These are phyloP conservation scores for Muscicapa striata DNA, from an alignment of 2,797 vertebrate species.

Conservation along the genomic window DNA sequence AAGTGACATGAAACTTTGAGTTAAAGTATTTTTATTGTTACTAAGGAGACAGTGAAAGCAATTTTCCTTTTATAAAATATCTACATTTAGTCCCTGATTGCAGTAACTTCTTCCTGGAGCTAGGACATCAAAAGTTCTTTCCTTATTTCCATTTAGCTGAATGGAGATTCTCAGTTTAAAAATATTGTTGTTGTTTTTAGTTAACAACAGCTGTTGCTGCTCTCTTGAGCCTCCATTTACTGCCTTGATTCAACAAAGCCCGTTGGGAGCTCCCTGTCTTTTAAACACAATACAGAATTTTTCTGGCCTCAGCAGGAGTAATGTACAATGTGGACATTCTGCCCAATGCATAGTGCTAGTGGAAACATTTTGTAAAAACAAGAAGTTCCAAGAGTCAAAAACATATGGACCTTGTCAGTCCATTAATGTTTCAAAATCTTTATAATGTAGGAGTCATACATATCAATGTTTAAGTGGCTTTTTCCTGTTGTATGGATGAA, in stretches of 20 bases:
- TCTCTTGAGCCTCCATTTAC: not conserved
- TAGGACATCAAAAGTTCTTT: not conserved
- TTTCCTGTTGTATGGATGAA: not conserved
- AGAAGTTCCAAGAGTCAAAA: not conserved
- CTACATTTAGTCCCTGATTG: not conserved
- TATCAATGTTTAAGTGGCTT: not conserved
- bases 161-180: not conserved
- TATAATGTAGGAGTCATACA: not conserved
- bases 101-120: not conserved
- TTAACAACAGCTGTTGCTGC: not conserved
- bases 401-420: not conserved
- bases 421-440: not conserved
- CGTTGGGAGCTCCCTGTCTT: not conserved
- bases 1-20: not conserved
- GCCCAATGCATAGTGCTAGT: not conserved
- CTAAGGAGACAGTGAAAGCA: not conserved
- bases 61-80: not conserved
- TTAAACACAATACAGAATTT: not conserved
- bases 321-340: accelerated
- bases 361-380: not conserved
- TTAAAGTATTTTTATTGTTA: not conserved
- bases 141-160: not conserved
- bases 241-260: not conserved
- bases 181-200: not conserved
- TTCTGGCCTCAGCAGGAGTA: not conserved